Evolutionary conservation across 2,888 invertebrate genomes (phyloP), one percentile per base, ranked within the genome.

Genomic region (Ophion obscuratus): DNA sequence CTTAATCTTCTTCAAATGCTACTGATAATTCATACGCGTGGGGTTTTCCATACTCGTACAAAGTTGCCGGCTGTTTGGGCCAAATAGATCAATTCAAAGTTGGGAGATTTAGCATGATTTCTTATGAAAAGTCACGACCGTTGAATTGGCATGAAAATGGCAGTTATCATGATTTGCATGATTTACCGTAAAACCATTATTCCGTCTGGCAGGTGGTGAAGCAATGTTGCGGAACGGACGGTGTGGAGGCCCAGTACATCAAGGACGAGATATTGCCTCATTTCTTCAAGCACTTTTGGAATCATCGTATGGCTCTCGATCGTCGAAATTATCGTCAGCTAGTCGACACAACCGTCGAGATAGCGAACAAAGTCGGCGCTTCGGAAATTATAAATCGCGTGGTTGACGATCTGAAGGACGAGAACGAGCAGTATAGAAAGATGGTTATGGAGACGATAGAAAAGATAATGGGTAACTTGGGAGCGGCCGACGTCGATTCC

Each of bases 361-460:
- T 99, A 87, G 99, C 99, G 9, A 99, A 99, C 94, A 99, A 99
- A 95, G 99, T 99, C 78, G 99, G 99, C n/a, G 98, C 99, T 5
- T 99, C 99, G 0, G 99, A 99, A 95, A 99, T 99, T 87, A 98
- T 99, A 85, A 99, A 98, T 94, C 96, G 99, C 87, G 98, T 99
- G 68, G 99, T 99, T 0, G 99, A 99, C 92, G 99, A 99, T 95
- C 95, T 99, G 82, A 99, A 99, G 95, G 99, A 99, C 93, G 99
- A 99, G 94, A 99, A 99, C 93, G 99, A 99, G 94, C 99, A 99
- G 93, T 99, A 99, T 94, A 96, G 99, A 86, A 99, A 99, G 95
- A 99, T 99, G 99, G 99, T 99, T 2, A 99, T 99, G 99, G 99
- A 99, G 94, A 99, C 99, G 0, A 99, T 99, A 83, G 99, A 99